Base-by-base conservation (phyloP, 1,140 invertebrate genomes). In the Meloidogyne floridensis region DNA sequence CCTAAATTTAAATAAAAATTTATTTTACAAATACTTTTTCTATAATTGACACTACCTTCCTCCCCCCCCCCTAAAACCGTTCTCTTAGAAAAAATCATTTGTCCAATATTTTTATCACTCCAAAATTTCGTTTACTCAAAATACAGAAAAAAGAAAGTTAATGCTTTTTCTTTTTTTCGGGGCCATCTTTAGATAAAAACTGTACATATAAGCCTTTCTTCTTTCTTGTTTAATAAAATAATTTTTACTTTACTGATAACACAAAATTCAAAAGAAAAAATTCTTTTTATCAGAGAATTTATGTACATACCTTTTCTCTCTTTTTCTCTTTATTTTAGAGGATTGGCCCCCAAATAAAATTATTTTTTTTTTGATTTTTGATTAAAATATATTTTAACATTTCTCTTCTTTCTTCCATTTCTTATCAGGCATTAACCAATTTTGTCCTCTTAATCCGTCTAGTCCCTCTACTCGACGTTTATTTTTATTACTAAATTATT, bases 341-440 rank as follows among this genome's bases (percentile, higher is more conserved):
- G n/a, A 65, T 65, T 65, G 59, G 59, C 11, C n/a, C 13, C 13
- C 15, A 65, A 65, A 47, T 47, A 47, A 47, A 47, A 47, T 47
- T 47, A 47, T 47, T 47, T 47, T 65, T 65, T 65, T 65, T 65
- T n/a, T n/a, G 59, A 65, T 65, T 65, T 65, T n/a, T 65, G 59
- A 65, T 65, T 65, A 54, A 11, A 65, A 65, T 65, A 65, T n/a
- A n/a, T 65, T 65, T 65, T n/a, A 65, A 65, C 59, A 65, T 65
- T 65, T 65, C 6, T 2, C 15, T n/a, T 7, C 8, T 65, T n/a
- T 65, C 15, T n/a, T n/a, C 3, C 5, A n/a, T 65, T 65, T 65
- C 59, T 65, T 65, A 65, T 65, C 59, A n/a, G 15, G n/a, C 6
- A 7, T n/a, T n/a, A 65, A 65, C 15, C 10, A 5, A n/a, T 65